Conservation (phyloP, 1,140 invertebrate genomes). For the Drosophila rufa region DNA sequence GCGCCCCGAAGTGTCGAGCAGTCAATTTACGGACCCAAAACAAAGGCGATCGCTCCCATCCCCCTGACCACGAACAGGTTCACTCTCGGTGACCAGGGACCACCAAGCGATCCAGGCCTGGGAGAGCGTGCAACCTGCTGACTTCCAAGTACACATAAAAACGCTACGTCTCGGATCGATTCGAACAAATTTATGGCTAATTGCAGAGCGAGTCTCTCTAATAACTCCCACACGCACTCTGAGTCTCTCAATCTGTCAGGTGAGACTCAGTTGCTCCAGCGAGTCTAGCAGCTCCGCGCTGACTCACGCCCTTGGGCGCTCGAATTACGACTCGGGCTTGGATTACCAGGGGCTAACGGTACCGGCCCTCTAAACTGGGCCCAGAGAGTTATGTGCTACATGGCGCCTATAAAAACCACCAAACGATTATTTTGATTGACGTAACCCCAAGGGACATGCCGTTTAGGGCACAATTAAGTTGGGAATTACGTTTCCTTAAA, state of each 20-base stretch:
- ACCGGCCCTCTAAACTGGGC: conserved; percentile 36
- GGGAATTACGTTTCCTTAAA: conserved; percentile 19
- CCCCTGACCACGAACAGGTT: conserved; percentile 60
- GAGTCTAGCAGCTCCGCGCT: conserved; percentile 30
- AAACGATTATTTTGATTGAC: conserved; percentile 48
- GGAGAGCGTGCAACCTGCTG: conserved; percentile 67
- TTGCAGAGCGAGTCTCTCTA: conserved; percentile 58
- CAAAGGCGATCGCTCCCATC: conserved; percentile 49
- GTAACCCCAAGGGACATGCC: conserved; percentile 16
- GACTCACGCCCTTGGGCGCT: conserved; percentile 50
- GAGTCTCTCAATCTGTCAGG: conserved; percentile 39
- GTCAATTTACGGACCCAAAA: conserved; percentile 82
- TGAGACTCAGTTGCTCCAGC: conserved; percentile 5
- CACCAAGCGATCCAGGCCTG: conserved; percentile 63
- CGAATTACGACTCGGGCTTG: conserved; percentile 59
- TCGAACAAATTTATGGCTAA: conserved; percentile 80
- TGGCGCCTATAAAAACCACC: conserved; percentile 35
- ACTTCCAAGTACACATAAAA: conserved; percentile 78
- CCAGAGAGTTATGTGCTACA: conserved; percentile 51
- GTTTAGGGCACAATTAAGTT: conserved; percentile 61
- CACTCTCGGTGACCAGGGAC: conserved; percentile 65
- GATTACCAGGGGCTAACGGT: conserved; percentile 64
- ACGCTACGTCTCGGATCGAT: conserved; percentile 16
- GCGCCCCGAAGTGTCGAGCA: conserved; percentile 74
- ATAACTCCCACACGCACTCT: conserved; percentile 64